Conservation (phyloP, 2,888 invertebrate genomes). For the Trypoxylon attenuatum region DNA sequence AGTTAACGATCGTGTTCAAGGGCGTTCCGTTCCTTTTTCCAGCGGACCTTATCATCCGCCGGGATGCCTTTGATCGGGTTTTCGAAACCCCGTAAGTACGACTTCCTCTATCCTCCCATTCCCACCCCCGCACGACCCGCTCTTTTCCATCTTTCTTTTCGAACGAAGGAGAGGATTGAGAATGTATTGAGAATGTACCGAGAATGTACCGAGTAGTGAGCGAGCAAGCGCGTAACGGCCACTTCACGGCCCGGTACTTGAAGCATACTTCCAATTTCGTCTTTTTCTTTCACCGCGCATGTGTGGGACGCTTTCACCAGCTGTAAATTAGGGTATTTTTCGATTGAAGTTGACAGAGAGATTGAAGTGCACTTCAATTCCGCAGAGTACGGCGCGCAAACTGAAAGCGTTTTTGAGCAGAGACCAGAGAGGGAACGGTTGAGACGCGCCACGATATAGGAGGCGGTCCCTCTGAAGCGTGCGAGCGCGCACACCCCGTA, state of each 20-base stretch:
- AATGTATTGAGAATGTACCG: background rate
- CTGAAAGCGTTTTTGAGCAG: constrained; percentile 36
- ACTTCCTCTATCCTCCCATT: too few species aligned
- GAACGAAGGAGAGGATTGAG: background rate
- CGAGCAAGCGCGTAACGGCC: too few species aligned
- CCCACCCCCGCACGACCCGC: too few species aligned
- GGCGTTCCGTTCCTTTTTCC: constrained; percentile 34
- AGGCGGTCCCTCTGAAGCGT: constrained; percentile 1
- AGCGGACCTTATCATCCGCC: constrained; percentile 5
- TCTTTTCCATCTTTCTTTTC: background rate
- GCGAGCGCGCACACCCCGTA: constrained; percentile 19
- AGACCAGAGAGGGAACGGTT: constrained; percentile 18
- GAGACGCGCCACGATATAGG: background rate
- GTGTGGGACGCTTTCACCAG: background rate
- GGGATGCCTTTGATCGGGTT: background rate
- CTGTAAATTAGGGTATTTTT: background rate
- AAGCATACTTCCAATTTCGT: background rate
- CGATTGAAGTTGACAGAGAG: background rate
- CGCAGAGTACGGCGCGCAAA: constrained; percentile 10
- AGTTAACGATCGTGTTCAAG: constrained; percentile 64
- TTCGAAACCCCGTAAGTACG: background rate
- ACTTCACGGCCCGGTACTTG: background rate
- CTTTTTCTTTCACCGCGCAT: background rate
- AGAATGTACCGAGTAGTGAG: too few species aligned
- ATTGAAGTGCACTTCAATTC: constrained; percentile 14